A percentile compares a stretch with the other conserved stretches of the same genome.
phyloP scores from a whole-genome alignment of 2,797 vertebrate species.

The Urophycis tenuis region DNA sequence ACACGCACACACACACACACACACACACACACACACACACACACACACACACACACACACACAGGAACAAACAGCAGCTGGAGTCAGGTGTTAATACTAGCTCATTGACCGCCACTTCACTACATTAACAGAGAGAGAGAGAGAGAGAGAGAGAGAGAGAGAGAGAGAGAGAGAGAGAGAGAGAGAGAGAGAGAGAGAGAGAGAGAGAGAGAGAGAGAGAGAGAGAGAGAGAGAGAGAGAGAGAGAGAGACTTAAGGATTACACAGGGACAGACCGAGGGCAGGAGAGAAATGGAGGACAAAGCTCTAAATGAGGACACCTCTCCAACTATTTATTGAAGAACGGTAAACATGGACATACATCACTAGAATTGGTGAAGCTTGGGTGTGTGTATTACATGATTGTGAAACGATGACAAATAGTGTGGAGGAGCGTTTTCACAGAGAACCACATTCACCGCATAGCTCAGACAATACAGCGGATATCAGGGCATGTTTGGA shows the following conservation, averaged over 20 bases:
- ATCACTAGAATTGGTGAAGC: not conserved
- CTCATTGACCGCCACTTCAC: conserved; percentile 72
- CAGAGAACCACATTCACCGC: too few relatives aligned
- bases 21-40: too few relatives aligned
- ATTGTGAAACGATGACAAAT: not conserved
- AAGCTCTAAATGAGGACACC: conserved; percentile 14
- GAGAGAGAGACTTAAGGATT: not conserved
- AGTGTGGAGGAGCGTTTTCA: too few relatives aligned
- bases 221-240: not conserved
- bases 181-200: too few relatives aligned
- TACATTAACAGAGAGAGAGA: conserved; percentile 57
- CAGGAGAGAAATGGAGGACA: too few relatives aligned
- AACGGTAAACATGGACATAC: not conserved
- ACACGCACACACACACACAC: too few relatives aligned
- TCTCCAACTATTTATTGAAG: not conserved
- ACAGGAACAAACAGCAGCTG: conserved; percentile 62
- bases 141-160: too few relatives aligned
- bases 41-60: not conserved
- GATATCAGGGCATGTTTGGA: too few relatives aligned
- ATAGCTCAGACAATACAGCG: too few relatives aligned
- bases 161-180: too few relatives aligned
- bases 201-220: not conserved
- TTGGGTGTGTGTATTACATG: not conserved
- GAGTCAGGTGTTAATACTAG: conserved; percentile 75
- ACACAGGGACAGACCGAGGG: too few relatives aligned